phyloP scores from a whole-genome alignment of 2,888 invertebrate genomes.

The Phyllotreta striolata region DNA sequence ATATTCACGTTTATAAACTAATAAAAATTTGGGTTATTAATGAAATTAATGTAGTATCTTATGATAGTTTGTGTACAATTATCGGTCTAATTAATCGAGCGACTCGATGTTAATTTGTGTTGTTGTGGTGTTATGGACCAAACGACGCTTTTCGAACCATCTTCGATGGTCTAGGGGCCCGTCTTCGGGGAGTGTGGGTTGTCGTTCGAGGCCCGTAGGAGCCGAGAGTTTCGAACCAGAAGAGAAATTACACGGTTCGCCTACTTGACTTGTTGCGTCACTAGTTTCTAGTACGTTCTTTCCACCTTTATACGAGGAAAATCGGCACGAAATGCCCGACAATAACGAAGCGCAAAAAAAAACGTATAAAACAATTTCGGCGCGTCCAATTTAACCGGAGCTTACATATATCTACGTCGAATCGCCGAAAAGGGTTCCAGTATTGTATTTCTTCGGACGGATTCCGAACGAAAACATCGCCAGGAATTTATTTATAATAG shows the following conservation, averaged over 20 bases:
- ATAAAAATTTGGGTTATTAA: no score
- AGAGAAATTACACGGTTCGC: constrained; percentile 39
- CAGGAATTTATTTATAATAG: constrained; percentile 54
- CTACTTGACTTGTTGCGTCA: constrained; percentile 39
- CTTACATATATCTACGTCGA: constrained; percentile 44
- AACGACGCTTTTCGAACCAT: neutral
- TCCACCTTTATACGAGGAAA: no score
- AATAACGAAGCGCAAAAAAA: neutral
- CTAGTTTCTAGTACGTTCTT: constrained; percentile 14
- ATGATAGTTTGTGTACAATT: no score
- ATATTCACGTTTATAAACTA: neutral
- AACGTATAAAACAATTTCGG: neutral
- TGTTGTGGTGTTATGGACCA: constrained; percentile 5
- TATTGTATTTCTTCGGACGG: constrained; percentile 50
- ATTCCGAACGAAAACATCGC: constrained; percentile 50
- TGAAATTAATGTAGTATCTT: no score
- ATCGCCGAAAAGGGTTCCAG: constrained; percentile 41
- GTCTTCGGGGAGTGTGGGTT: constrained; percentile 29
- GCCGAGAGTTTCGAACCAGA: constrained; percentile 36
- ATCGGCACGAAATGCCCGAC: neutral
- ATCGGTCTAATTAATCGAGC: no score
- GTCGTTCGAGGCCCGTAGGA: constrained; percentile 34
- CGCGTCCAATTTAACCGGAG: neutral
- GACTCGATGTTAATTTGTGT: no score
- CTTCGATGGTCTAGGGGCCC: constrained; percentile 15